These are phyloP conservation scores for Engystomops pustulosus DNA, from an alignment of 2,113 vertebrate species.

Conservation along the genomic window DNA sequence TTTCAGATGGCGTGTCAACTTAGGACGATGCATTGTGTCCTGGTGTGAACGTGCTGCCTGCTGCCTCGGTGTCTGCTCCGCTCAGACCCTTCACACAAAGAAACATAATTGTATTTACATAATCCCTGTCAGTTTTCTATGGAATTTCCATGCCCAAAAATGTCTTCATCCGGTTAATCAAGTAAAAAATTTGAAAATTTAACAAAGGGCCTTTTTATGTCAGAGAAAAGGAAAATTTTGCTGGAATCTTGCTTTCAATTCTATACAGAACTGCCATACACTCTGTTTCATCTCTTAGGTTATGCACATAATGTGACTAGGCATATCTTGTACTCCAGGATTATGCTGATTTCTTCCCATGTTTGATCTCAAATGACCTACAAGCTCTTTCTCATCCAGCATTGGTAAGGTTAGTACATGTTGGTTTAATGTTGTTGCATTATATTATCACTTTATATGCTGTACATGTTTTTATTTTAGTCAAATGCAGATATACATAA, in stretches of 20 bases:
- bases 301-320: neutral
- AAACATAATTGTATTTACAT: neutral
- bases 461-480: too few species aligned
- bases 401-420: too few species aligned
- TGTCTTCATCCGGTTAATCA: neutral
- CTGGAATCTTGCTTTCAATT: neutral
- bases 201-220: neutral
- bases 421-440: too few species aligned
- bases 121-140: neutral
- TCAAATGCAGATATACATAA: too few species aligned
- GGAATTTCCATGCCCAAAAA: neutral
- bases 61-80: neutral
- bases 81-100: neutral
- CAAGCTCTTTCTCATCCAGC: too few species aligned
- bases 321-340: neutral
- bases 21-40: slow-evolving; percentile 21
- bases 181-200: neutral
- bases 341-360: too few species aligned
- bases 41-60: slow-evolving; percentile 13
- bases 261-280: neutral
- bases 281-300: neutral
- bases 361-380: too few species aligned
- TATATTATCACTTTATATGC: too few species aligned
- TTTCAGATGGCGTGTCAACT: slow-evolving; percentile 23
- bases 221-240: neutral